Evolutionary conservation across 2,888 invertebrate genomes (phyloP).

Genomic region (Tineola bisselliella): DNA sequence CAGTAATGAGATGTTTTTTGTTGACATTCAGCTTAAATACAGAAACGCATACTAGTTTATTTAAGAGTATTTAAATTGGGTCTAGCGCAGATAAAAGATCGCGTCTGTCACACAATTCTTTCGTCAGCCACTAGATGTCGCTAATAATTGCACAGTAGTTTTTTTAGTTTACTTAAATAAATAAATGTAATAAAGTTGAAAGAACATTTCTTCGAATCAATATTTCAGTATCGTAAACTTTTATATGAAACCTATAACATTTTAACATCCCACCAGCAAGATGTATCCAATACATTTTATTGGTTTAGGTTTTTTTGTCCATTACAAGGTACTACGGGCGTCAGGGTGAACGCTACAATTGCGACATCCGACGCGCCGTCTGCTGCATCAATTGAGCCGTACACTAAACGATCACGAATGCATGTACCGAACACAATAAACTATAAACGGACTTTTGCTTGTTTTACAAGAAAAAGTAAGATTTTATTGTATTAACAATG

Average conservation of each 20-base stretch:
- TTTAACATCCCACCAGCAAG: not conserved
- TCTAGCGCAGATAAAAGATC: too few relatives aligned
- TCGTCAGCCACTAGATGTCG: too few relatives aligned
- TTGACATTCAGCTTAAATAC: too few relatives aligned
- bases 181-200: too few relatives aligned
- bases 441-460: not conserved
- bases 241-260: not conserved
- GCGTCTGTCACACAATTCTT: too few relatives aligned
- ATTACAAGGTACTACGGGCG: conserved; percentile 14
- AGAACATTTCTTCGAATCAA: too few relatives aligned
- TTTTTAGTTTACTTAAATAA: too few relatives aligned
- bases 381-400: conserved; percentile 39
- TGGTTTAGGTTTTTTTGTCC: not conserved
- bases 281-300: not conserved
- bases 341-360: conserved; percentile 31
- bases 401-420: not conserved
- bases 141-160: too few relatives aligned
- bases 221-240: not conserved
- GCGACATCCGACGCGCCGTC: conserved; percentile 58
- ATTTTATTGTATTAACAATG: too few relatives aligned
- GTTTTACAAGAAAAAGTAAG: not conserved
- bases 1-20: too few relatives aligned
- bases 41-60: too few relatives aligned
- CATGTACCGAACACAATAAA: not conserved
- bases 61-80: too few relatives aligned